Percentiles rank a stretch among this genome's conserved stretches.
phyloP scores from a whole-genome alignment of 2,888 invertebrate species.

The Patella depressa region DNA sequence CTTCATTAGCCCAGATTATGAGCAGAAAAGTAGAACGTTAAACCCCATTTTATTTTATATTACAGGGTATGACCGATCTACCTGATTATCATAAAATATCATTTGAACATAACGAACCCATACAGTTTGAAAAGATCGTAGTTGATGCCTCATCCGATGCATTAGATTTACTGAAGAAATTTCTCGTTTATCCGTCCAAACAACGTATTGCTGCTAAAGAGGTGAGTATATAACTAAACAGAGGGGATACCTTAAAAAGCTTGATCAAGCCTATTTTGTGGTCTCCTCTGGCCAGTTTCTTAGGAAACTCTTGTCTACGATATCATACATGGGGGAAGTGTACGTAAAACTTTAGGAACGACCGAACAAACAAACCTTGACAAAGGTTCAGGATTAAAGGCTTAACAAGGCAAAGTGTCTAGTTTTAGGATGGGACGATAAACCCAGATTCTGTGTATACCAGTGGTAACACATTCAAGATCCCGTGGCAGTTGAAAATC shows the following conservation, averaged over 20 bases:
- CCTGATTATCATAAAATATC: slow-evolving; percentile 96
- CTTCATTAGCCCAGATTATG: background rate
- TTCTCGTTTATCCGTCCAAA: slow-evolving; percentile 85
- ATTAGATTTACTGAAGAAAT: slow-evolving; percentile 81
- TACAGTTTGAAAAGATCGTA: slow-evolving; percentile 84
- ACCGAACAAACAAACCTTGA: too few species aligned
- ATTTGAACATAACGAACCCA: slow-evolving; percentile 85
- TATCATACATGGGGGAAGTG: too few species aligned
- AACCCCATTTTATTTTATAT: background rate
- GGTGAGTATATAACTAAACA: slow-evolving; percentile 74
- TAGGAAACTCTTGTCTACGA: too few species aligned
- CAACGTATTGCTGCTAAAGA: slow-evolving; percentile 81
- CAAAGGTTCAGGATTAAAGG: too few species aligned
- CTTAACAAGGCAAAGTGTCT: too few species aligned
- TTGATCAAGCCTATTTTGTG: too few species aligned
- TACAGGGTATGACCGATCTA: slow-evolving; percentile 75
- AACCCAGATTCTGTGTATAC: too few species aligned
- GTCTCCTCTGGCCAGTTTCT: too few species aligned
- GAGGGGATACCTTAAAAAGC: background rate
- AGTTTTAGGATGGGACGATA: too few species aligned
- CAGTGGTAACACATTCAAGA: too few species aligned
- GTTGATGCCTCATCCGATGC: slow-evolving; percentile 84
- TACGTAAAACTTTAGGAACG: too few species aligned
- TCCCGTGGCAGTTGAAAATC: too few species aligned
- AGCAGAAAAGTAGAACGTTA: background rate